These are phyloP conservation scores for Calcarius lapponicus DNA, from an alignment of 2,797 vertebrate species.

Conservation along the genomic window DNA sequence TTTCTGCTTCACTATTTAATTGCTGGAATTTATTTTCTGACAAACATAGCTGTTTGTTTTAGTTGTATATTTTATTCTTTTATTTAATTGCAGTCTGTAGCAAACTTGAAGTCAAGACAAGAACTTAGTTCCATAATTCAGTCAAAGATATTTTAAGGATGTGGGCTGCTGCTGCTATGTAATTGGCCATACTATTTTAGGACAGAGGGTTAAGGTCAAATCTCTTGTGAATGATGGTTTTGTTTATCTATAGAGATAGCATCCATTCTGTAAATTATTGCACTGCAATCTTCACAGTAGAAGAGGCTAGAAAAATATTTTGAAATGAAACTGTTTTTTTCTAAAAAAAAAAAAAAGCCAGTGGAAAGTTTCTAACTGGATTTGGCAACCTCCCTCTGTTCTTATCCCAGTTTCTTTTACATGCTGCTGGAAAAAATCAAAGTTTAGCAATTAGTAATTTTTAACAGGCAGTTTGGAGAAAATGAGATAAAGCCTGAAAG, in stretches of 20 bases:
- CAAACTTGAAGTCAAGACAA: not conserved
- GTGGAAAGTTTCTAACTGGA: conserved; percentile 30
- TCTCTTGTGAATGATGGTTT: conserved; percentile 48
- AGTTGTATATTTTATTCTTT: not conserved
- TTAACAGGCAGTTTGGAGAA: not conserved
- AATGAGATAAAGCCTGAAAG: not conserved
- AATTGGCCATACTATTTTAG: conserved; percentile 44
- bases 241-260: conserved; percentile 51
- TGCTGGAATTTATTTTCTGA: not conserved
- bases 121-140: not conserved
- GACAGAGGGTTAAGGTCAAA: conserved; percentile 51
- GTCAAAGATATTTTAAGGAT: conserved; percentile 32
- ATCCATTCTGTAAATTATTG: conserved; percentile 43
- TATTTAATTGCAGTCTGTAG: not conserved
- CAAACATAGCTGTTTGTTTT: not conserved
- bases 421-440: not conserved
- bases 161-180: conserved; percentile 26
- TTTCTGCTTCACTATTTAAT: not conserved
- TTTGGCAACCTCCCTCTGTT: conserved; percentile 23
- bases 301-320: conserved; percentile 55
- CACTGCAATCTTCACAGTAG: conserved; percentile 8
- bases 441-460: conserved; percentile 38
- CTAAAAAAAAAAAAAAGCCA: not conserved
- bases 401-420: conserved; percentile 29
- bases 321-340: not conserved